These are phyloP conservation scores for Clarias magur DNA, from an alignment of 2,113 vertebrate species.

Conservation along the genomic window DNA sequence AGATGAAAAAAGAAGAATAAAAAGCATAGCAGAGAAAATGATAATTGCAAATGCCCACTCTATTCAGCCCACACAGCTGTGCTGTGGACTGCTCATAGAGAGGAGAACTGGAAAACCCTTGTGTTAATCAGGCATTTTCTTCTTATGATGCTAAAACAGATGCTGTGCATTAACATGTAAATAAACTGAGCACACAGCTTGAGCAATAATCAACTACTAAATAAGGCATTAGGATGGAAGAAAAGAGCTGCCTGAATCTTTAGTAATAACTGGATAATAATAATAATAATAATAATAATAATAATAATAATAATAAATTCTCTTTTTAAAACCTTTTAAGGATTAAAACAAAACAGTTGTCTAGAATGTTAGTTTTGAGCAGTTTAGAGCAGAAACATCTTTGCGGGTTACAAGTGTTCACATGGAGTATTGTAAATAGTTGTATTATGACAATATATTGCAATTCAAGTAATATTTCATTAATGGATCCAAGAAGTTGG, in stretches of 20 bases:
- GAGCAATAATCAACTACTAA: constrained; percentile 46
- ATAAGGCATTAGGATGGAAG: constrained; percentile 5
- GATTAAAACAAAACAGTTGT: not conserved
- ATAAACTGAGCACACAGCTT: constrained; percentile 37
- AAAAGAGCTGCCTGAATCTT: not conserved
- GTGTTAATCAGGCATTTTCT: constrained; percentile 37
- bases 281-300: not conserved
- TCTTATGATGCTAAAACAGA: constrained; percentile 53
- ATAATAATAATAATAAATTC: not conserved
- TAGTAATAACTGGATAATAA: not conserved
- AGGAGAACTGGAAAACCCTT: constrained; percentile 27
- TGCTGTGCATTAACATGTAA: constrained; percentile 53
- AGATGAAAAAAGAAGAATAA: constrained; percentile 14
- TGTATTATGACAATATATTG: too few relatives aligned
- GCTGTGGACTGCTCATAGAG: constrained; percentile 18
- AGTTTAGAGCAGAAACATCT: not conserved
- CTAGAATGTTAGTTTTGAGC: not conserved
- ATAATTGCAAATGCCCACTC: constrained; percentile 55
- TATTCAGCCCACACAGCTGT: constrained; percentile 44
- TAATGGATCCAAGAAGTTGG: not conserved
- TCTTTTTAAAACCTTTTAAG: not conserved
- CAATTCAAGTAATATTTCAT: not conserved
- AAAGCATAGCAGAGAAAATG: constrained; percentile 24
- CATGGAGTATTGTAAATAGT: not conserved
- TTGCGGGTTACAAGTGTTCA: not conserved